Evolutionary conservation across 1,140 invertebrate genomes (phyloP).

Genomic region (Diachasmimorpha longicaudata): DNA sequence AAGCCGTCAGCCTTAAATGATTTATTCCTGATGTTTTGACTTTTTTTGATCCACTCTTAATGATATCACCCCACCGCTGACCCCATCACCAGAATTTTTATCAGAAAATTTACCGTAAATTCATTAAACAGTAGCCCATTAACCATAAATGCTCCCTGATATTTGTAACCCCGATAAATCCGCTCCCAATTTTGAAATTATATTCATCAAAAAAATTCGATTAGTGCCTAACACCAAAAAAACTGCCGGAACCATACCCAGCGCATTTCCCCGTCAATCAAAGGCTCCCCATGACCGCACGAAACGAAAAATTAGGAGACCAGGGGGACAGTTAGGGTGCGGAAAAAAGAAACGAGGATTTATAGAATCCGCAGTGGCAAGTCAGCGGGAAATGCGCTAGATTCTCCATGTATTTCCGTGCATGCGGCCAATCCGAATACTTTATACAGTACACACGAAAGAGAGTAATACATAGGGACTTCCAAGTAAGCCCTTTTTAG

Average conservation of each 20-base stretch:
- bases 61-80: too few relatives aligned
- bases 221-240: too few relatives aligned
- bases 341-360: slow-evolving; percentile 10
- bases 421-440: slow-evolving; percentile 19
- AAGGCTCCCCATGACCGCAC: background rate
- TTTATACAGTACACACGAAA: slow-evolving; percentile 9
- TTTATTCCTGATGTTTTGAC: too few relatives aligned
- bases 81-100: too few relatives aligned
- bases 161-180: too few relatives aligned
- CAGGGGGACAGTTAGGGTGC: background rate
- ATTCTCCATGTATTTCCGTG: slow-evolving; percentile 22
- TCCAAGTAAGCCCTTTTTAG: slow-evolving; percentile 6
- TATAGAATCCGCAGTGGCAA: background rate
- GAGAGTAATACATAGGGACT: background rate
- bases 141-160: too few relatives aligned
- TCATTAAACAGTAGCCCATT: too few relatives aligned
- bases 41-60: too few relatives aligned
- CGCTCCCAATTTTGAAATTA: too few relatives aligned
- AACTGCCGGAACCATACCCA: background rate
- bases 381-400: background rate
- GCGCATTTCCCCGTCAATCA: background rate
- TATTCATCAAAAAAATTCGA: too few relatives aligned
- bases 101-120: too few relatives aligned
- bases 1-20: too few relatives aligned
- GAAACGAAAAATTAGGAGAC: background rate